Percentiles rank a stretch among this genome's conserved stretches.
These are phyloP conservation scores for Oxytorus armatus DNA, from an alignment of 2,888 invertebrate genomes.

Conservation along the genomic window DNA sequence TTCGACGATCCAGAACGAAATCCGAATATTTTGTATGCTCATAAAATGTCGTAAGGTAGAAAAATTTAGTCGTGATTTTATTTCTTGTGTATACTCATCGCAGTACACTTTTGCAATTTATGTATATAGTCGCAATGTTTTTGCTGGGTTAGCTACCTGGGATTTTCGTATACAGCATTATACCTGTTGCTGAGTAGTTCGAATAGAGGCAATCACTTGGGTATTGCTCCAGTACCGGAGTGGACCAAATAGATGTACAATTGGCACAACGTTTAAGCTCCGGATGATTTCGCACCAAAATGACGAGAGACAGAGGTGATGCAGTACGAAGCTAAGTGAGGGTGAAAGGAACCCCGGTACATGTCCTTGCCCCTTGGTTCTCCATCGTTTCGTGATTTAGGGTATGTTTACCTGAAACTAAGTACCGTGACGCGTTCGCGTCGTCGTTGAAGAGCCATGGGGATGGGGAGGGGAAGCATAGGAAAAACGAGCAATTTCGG, in stretches of 20 bases:
- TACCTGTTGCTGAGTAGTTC: constrained; percentile 54
- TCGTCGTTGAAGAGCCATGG: constrained; percentile 48
- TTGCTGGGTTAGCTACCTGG: constrained; percentile 50
- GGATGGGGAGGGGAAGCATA: constrained; percentile 39
- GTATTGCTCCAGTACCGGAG: constrained; percentile 47
- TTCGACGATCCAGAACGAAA: constrained; percentile 42
- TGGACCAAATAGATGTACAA: constrained; percentile 68
- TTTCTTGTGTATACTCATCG: constrained; percentile 14
- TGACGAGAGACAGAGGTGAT: constrained; percentile 46
- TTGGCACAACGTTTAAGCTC: constrained; percentile 52
- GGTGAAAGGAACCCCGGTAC: constrained; percentile 58
- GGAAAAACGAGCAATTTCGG: constrained; percentile 71
- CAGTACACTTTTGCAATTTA: constrained; percentile 53
- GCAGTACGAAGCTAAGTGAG: constrained; percentile 73
- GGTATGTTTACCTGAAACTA: constrained; percentile 80
- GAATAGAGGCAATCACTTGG: constrained; percentile 56
- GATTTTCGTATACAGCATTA: constrained; percentile 18
- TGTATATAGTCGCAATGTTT: constrained; percentile 25
- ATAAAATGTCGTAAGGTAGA: constrained; percentile 55
- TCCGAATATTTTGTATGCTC: constrained; percentile 38
- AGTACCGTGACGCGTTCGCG: constrained; percentile 78
- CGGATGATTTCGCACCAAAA: constrained; percentile 10
- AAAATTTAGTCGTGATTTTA: constrained; percentile 43
- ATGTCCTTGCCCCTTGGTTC: constrained; percentile 48
- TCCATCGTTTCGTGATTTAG: constrained; percentile 73